These are phyloP conservation scores for Acanthosepion pharaonis DNA, from an alignment of 2,888 invertebrate species.

Conservation along the genomic window DNA sequence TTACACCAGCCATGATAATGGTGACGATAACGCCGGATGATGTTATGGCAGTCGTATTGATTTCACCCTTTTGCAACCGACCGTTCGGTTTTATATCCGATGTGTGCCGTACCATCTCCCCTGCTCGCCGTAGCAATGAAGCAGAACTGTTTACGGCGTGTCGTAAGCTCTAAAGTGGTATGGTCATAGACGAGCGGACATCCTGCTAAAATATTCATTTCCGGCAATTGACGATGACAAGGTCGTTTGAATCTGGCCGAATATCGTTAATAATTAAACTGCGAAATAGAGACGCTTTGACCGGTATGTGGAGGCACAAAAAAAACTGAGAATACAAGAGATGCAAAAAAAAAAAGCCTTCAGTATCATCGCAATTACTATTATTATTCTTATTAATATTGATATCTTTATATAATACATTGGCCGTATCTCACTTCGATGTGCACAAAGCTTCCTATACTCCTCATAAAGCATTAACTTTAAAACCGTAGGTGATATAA, in stretches of 20 bases:
- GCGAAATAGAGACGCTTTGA: slow-evolving; percentile 2
- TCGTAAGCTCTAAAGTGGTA: slow-evolving; percentile 33
- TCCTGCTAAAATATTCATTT: background rate
- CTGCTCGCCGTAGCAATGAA: background rate
- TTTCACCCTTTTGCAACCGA: slow-evolving; percentile 14
- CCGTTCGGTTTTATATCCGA: background rate
- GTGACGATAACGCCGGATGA: background rate
- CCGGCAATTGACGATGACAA: slow-evolving; percentile 2
- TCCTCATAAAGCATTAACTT: too few relatives aligned
- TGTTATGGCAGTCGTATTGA: background rate
- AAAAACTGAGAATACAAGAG: background rate
- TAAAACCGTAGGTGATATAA: too few relatives aligned
- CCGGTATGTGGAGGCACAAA: background rate
- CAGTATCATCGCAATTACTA: background rate
- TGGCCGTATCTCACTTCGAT: too few relatives aligned
- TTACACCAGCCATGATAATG: background rate
- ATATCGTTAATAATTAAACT: background rate
- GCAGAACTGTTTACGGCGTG: background rate
- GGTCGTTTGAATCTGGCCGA: background rate
- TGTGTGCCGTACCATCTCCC: too few relatives aligned
- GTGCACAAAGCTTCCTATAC: too few relatives aligned
- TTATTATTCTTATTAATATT: background rate
- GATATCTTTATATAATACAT: too few relatives aligned
- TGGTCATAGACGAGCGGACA: background rate
- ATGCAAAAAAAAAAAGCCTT: background rate